A percentile compares a stretch with the other conserved stretches of the same genome.
Evolutionary conservation across 1,140 invertebrate species (phyloP).

Genomic region (Pristionchus pacificus): DNA sequence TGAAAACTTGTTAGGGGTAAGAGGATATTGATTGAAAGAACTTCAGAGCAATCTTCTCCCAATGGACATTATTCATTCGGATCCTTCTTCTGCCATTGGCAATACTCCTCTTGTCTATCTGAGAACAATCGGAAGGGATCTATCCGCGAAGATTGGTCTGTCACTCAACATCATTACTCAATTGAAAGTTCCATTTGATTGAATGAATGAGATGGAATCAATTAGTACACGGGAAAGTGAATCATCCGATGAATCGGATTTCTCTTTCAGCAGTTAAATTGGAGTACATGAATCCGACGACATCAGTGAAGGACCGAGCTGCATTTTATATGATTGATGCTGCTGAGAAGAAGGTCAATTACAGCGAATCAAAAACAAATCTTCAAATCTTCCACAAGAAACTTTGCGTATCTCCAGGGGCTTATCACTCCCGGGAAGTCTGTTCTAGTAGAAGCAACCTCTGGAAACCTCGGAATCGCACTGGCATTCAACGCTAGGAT

Average conservation of each 20-base stretch:
- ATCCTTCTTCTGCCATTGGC: conserved; percentile 36
- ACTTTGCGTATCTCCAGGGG: conserved; percentile 47
- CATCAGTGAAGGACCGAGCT: conserved; percentile 42
- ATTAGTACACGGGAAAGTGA: neutral
- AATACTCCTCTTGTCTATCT: conserved; percentile 47
- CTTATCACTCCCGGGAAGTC: conserved; percentile 49
- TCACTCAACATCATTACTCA: conserved; percentile 1
- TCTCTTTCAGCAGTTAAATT: conserved; percentile 42
- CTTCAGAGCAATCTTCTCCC: too few relatives aligned
- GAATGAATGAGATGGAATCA: neutral
- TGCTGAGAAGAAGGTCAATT: conserved; percentile 55
- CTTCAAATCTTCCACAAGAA: neutral
- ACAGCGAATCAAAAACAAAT: conserved; percentile 27
- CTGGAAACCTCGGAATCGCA: conserved; percentile 59
- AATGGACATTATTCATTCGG: conserved; percentile 42
- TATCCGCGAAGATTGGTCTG: conserved; percentile 40
- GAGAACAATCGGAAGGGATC: conserved; percentile 39
- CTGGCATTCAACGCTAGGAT: conserved; percentile 56
- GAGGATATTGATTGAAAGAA: too few relatives aligned
- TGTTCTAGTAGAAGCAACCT: too few relatives aligned
- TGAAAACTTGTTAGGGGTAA: too few relatives aligned
- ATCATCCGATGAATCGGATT: neutral
- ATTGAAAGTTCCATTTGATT: neutral
- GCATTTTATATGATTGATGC: conserved; percentile 41
- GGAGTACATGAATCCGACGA: conserved; percentile 44